phyloP scores from a whole-genome alignment of 2,797 vertebrate genomes.

The Lophotriccus pileatus region DNA sequence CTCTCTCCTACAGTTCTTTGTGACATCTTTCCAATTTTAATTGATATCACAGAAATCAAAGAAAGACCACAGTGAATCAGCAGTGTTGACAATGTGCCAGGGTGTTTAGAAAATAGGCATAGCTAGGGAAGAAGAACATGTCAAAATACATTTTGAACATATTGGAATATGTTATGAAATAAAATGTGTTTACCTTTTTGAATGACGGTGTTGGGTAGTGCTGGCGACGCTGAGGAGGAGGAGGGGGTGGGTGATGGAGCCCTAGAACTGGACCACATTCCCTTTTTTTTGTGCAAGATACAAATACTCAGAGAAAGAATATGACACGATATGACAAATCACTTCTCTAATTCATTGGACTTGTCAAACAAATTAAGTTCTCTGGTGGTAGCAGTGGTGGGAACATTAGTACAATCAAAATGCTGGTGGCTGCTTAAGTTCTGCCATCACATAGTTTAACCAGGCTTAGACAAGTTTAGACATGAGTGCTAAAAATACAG shows the following conservation, averaged over 20 bases:
- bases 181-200: slow-evolving; percentile 65
- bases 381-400: background rate
- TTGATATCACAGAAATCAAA: slow-evolving; percentile 65
- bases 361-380: slow-evolving; percentile 65
- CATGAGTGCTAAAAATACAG: slow-evolving; percentile 41
- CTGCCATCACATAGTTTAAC: slow-evolving; percentile 42
- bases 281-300: background rate
- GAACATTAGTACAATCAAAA: slow-evolving; percentile 7
- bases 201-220: slow-evolving; percentile 58
- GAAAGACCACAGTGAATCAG: slow-evolving; percentile 59
- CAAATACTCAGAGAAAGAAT: slow-evolving; percentile 1
- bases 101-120: slow-evolving; percentile 61
- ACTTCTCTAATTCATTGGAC: slow-evolving; percentile 49
- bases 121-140: slow-evolving; percentile 49
- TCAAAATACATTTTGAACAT: slow-evolving; percentile 62
- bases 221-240: slow-evolving; percentile 26
- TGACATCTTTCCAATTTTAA: slow-evolving; percentile 66
- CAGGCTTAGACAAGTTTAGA: slow-evolving; percentile 46
- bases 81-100: slow-evolving; percentile 50
- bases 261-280: slow-evolving; percentile 45
- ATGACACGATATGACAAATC: slow-evolving; percentile 46
- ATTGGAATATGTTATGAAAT: slow-evolving; percentile 59
- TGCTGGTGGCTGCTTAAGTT: slow-evolving; percentile 11
- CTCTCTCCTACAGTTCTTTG: slow-evolving; percentile 10
- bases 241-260: slow-evolving; percentile 38